Evolutionary conservation across 2,797 vertebrate species (phyloP).

Genomic region (Takifugu rubripes): DNA sequence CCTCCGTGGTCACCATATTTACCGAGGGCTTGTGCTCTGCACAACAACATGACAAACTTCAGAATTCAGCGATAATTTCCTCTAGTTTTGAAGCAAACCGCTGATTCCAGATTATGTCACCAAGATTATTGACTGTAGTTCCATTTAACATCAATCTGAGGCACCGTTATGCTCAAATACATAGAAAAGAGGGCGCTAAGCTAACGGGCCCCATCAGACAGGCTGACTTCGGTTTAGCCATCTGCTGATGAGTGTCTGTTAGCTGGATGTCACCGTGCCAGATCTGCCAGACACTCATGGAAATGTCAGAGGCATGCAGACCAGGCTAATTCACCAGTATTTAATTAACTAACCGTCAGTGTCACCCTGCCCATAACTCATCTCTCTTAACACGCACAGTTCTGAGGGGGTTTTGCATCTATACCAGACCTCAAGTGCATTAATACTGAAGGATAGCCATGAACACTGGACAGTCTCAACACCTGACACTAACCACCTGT

Average conservation of each 20-base stretch:
- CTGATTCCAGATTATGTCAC: neutral
- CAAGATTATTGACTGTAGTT: no score
- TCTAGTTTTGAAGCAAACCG: neutral
- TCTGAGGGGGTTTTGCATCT: no score
- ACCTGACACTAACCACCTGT: no score
- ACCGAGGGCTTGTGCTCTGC: constrained; percentile 3
- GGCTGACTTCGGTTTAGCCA: constrained; percentile 16
- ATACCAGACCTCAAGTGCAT: no score
- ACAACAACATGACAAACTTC: neutral
- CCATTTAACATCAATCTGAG: no score
- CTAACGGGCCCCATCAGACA: neutral
- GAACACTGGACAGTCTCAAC: no score
- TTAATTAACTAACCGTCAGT: no score
- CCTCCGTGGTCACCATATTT: constrained; percentile 11
- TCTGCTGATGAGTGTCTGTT: constrained; percentile 23
- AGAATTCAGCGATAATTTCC: neutral
- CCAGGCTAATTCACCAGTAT: constrained; percentile 7
- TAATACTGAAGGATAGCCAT: no score
- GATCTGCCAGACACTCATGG: constrained; percentile 32
- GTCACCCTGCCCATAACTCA: no score
- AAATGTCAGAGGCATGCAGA: constrained; percentile 31
- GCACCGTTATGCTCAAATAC: no score
- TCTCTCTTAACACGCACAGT: no score
- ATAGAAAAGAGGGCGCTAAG: no score
- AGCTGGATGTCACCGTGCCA: constrained; percentile 18